Percentiles rank a stretch among this genome's conserved stretches.
phyloP scores from a whole-genome alignment of 2,797 vertebrate genomes.

The Botia almorhae region DNA sequence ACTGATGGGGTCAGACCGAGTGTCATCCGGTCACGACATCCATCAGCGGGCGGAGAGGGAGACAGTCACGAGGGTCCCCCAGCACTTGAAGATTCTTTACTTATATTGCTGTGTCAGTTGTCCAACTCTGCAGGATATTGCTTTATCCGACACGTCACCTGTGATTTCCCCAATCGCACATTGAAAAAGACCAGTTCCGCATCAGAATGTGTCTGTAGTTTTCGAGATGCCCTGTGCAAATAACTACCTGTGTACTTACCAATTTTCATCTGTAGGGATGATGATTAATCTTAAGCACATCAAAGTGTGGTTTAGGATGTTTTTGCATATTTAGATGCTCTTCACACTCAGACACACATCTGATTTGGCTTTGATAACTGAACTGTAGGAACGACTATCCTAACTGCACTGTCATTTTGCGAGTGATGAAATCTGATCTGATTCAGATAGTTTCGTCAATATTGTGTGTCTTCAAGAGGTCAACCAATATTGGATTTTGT shows the following conservation, averaged over 20 bases:
- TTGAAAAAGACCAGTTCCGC: conserved; percentile 25
- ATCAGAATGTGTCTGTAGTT: neutral
- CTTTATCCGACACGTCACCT: conserved; percentile 33
- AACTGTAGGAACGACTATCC: too few relatives aligned
- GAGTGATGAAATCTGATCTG: neutral
- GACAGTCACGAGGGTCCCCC: conserved; percentile 22
- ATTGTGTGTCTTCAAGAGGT: too few relatives aligned
- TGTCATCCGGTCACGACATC: conserved; percentile 46
- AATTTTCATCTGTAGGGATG: neutral
- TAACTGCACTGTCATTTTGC: neutral
- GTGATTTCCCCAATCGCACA: conserved; percentile 51
- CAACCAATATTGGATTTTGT: too few relatives aligned
- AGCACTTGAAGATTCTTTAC: conserved; percentile 48
- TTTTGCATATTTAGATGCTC: neutral
- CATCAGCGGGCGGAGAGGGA: conserved; percentile 44
- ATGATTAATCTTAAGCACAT: conserved; percentile 12
- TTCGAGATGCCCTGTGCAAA: neutral
- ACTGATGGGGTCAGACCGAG: conserved; percentile 47
- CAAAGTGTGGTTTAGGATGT: neutral
- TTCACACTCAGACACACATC: too few relatives aligned
- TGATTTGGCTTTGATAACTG: too few relatives aligned
- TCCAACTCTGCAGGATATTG: conserved; percentile 31
- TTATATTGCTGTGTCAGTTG: conserved; percentile 52
- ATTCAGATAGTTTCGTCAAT: too few relatives aligned
- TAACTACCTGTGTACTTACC: neutral